Evolutionary conservation across 2,888 invertebrate genomes (phyloP), one percentile per base, ranked within the genome.

Genomic region (Nemoura dubitans): DNA sequence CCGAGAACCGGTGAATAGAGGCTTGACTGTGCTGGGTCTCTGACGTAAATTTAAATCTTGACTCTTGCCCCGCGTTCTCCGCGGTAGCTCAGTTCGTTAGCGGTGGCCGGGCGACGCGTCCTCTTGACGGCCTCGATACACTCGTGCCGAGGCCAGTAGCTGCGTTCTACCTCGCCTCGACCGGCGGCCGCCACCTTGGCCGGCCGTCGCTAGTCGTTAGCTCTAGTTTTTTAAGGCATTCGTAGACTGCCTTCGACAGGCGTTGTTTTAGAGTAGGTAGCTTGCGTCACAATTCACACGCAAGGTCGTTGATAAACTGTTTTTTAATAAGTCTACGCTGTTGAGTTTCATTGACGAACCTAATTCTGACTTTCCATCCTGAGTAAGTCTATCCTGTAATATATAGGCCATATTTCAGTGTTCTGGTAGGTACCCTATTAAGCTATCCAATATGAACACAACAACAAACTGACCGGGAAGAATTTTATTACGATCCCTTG

Each of bases 141-240:
- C 59, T 59, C 59, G 59, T 59, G 16, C 59, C 59, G 59, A 59
- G 59, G 59, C 59, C 59, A 59, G 59, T 59, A 59, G 59, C 59
- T 59, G 59, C 59, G 59, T 59, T 59, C 59, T 59, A 59, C 59
- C 59, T 59, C 59, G 59, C 59, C 59, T 59, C 59, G 59, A 59
- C 59, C 21, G 59, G 21, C 59, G 59, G 59, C 59, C 21, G 21
- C 16, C 59, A 1, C 14, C 59, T 59, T 59, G 16, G 59, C 59
- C 21, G 21, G 59, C 59, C 59, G 16, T 21, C 21, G 21, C 59
- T 59, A 59, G 59, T 59, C 59, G 59, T 59, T 59, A 59, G 59
- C 59, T 59, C 59, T 59, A 59, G 59, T 59, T 59, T 59, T 59
- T 59, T 59, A 59, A 59, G 59, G 59, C 59, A 59, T 59, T 59